Evolutionary conservation across 2,888 invertebrate species (phyloP).

Genomic region (Limnephilus rhombicus): DNA sequence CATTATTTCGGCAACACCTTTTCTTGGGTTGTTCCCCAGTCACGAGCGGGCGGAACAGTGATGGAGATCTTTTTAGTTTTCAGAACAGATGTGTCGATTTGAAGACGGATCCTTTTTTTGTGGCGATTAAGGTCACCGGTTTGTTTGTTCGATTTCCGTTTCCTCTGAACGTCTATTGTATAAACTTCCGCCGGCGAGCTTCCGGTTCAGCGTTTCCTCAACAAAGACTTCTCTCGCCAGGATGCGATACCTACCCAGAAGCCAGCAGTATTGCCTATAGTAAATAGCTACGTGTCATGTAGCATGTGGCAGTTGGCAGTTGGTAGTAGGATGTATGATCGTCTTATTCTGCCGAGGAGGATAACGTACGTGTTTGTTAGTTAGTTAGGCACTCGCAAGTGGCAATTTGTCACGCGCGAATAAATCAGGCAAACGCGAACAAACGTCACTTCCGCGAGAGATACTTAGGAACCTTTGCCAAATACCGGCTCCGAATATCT

Average conservation of each 20-base stretch:
- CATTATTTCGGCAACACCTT: neutral
- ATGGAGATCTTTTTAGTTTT: neutral
- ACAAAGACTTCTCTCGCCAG: neutral
- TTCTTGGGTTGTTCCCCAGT: neutral
- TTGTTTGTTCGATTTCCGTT: neutral
- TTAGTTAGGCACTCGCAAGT: neutral
- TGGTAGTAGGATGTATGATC: no score
- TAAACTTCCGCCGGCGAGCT: neutral
- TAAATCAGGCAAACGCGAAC: neutral
- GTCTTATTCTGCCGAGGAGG: no score
- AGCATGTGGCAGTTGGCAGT: no score
- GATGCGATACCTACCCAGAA: neutral
- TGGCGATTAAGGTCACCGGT: neutral
- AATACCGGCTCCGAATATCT: neutral
- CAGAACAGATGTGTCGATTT: neutral
- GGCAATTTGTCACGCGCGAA: slow-evolving; percentile 17
- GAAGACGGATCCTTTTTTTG: neutral
- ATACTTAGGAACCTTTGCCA: neutral
- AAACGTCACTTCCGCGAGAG: slow-evolving; percentile 29
- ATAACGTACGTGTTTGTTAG: neutral
- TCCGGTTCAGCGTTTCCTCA: neutral
- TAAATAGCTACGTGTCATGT: neutral
- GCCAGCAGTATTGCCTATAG: neutral
- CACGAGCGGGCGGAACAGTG: neutral
- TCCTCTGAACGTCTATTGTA: neutral